These are phyloP conservation scores for Semicossyphus pulcher DNA, from an alignment of 2,113 vertebrate genomes.

Conservation along the genomic window DNA sequence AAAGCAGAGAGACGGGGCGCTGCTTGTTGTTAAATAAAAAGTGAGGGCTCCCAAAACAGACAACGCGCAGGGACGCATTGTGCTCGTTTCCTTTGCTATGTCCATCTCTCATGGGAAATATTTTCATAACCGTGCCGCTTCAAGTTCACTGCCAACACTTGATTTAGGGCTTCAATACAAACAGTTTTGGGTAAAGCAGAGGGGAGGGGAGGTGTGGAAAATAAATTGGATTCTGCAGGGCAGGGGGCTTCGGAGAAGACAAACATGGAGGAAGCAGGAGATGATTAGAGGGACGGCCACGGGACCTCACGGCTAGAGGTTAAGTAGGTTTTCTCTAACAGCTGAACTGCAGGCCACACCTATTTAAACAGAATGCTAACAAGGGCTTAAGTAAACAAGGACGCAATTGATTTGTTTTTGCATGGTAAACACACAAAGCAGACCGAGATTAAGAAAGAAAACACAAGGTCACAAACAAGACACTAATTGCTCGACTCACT, in stretches of 20 bases:
- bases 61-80: conserved; percentile 71
- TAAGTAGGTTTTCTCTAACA: conserved; percentile 66
- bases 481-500: conserved; percentile 17
- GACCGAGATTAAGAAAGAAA: background rate
- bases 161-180: conserved; percentile 84
- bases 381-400: conserved; percentile 3
- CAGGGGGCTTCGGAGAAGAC: conserved; percentile 63
- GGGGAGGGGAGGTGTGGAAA: conserved; percentile 68
- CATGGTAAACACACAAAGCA: conserved; percentile 1
- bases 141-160: conserved; percentile 81
- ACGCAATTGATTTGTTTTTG: conserved; percentile 22
- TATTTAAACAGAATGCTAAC: conserved; percentile 36
- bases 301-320: conserved; percentile 59
- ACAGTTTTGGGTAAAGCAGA: conserved; percentile 75
- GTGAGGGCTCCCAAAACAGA: conserved; percentile 70
- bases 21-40: conserved; percentile 75
- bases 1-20: conserved; percentile 63
- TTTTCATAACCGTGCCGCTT: conserved; percentile 84
- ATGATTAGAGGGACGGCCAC: conserved; percentile 69
- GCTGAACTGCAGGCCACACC: conserved; percentile 48
- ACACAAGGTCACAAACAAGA: conserved; percentile 14
- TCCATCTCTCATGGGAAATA: conserved; percentile 83
- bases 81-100: conserved; percentile 80
- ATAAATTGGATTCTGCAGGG: conserved; percentile 75
- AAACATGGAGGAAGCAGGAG: conserved; percentile 68